phyloP scores from a whole-genome alignment of 2,113 vertebrate species.

The Lophotis ruficrista region DNA sequence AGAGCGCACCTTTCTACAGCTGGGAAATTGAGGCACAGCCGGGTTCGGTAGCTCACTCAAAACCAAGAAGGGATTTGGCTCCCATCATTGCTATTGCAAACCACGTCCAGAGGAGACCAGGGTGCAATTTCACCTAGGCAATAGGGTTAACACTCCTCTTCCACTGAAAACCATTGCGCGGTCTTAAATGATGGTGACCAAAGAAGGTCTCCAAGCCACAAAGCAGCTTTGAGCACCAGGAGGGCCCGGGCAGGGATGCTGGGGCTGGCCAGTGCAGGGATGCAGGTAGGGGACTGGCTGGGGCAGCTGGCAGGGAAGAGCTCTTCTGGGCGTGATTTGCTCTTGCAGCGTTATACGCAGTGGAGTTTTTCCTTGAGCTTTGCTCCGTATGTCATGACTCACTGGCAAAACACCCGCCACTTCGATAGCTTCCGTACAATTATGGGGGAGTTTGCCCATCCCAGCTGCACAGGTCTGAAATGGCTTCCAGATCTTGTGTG shows the following conservation, averaged over 20 bases:
- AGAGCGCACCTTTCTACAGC: background rate
- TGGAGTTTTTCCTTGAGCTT: constrained; percentile 48
- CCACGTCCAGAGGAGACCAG: fast-evolving
- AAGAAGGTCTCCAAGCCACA: fast-evolving
- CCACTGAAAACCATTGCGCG: background rate
- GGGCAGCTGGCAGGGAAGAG: background rate
- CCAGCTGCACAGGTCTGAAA: constrained; percentile 28
- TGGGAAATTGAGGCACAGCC: background rate
- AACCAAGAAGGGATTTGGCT: background rate
- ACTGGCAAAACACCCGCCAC: constrained; percentile 32
- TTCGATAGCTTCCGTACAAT: constrained; percentile 53
- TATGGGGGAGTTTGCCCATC: constrained; percentile 41
- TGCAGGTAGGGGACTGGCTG: background rate
- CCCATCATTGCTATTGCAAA: background rate
- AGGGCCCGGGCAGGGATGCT: background rate
- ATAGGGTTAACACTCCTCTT: background rate
- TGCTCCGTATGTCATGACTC: constrained; percentile 58
- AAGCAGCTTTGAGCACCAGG: fast-evolving
- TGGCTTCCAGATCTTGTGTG: constrained; percentile 50
- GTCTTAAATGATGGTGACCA: background rate
- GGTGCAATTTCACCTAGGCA: background rate
- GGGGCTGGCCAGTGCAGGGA: background rate
- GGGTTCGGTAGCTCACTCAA: fast-evolving
- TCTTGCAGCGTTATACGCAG: background rate
- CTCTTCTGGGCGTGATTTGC: constrained; percentile 15